Evolutionary conservation across 2,888 invertebrate genomes (phyloP), one percentile per base, ranked within the genome.

Genomic region (Drosophila tanythrix): DNA sequence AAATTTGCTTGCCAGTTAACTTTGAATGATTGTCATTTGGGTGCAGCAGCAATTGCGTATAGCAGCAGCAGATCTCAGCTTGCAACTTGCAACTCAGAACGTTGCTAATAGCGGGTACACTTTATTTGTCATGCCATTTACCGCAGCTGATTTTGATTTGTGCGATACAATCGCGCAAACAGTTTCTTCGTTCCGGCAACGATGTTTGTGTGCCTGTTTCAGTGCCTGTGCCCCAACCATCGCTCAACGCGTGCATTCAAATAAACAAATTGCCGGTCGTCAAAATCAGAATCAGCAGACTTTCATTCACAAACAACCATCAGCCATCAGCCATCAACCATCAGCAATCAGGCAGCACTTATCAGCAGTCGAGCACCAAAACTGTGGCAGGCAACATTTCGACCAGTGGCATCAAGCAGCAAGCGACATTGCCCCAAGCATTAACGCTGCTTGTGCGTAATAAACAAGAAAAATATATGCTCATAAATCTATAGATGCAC

Each of bases 121-220:
- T 82, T 79, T 82, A 81, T 81, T 81, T 83, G 84, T 81, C 70
- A 75, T 71, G 75, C 72, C 84, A 81, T 74, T 82, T 83, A 74
- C 84, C 76, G 82, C 84, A 75, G 62, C 73, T 79, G 82, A 83
- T 74, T 75, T 83, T 83, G 82, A 83, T 83, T 81, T 83, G 82
- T 81, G 80, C 68, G 79, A 7, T 64, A 55, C 62, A 64, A 74
- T 67, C 69, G 46, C 55, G 62, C 67, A 76, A 73, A 76, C 73
- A 69, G 72, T 63, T 51, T 27, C 46, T 35, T 21, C 43, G 27
- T 27, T 27, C 27, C 29, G 11, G 27, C 27, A 27, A 56, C 55
- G 38, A 38, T 56, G 38, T 38, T n/a, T 56, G 36, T 18, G 15
- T 27, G 56, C 27, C 38, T n/a, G n/a, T n/a, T 56, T 38, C 27